Base-by-base conservation (phyloP, 2,888 invertebrate species). In the Nebria salina region DNA sequence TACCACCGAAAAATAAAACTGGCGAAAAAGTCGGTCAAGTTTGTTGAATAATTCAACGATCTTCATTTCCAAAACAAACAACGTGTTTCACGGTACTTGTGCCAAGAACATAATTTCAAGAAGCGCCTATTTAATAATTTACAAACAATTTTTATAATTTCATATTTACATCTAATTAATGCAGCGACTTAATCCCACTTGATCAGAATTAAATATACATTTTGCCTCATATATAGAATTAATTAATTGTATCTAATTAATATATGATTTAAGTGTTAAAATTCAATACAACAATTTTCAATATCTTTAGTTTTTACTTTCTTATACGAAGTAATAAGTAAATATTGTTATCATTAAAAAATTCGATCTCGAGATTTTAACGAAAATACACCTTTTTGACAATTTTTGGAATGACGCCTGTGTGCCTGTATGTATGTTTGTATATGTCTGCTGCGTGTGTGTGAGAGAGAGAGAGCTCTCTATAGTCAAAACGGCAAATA, bases 81-180 rank as follows among this genome's bases (percentile, higher is more conserved):
- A 54, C 54, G 2, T 8, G 54, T 6, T 54, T 54, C 54, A 7
- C 54, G 54, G 54, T 54, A 54, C 54, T 54, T 54, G 34, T 54
- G 8, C 13, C 7, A n/a, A 68, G 8, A 68, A 68, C 6, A 68
- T 7, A 68, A 68, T 25, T 68, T 68, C 68, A 68, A 68, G 68
- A 68, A 68, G 7, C 26, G 54, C 9, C 6, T 26, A 11, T 68
- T 68, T 20, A 68, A n/a, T 54, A 34, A 34, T 34, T 34, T 34
- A 34, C 34, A 4, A 2, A 15, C 9, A 11, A 68, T 68, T 68
- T 68, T 68, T 68, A 66, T 66, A 13, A 20, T 66, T 66, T 66
- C 15, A 66, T 25, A 11, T 68, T 68, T 68, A 26, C 2, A 66
- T 66, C 66, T 20, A n/a, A 68, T 68, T 68, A 11, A 68, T 68